These are phyloP conservation scores for Premnoplex brunnescens DNA, from an alignment of 2,797 vertebrate species.

Conservation along the genomic window DNA sequence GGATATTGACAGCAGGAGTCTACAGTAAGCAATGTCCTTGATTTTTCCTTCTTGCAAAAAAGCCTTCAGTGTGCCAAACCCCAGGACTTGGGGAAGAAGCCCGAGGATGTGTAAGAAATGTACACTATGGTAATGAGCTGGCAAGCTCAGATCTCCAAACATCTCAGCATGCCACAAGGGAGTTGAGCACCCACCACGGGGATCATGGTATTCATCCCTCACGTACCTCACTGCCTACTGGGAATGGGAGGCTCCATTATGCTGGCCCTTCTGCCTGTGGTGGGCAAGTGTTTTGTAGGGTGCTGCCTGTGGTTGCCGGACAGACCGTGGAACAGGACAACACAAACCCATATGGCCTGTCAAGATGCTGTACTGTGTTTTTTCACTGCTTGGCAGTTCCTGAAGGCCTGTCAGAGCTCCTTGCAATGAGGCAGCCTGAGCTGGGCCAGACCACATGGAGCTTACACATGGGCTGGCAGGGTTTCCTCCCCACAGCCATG, in stretches of 20 bases:
- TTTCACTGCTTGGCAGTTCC: background rate
- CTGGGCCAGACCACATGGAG: conserved; percentile 4
- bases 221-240: accelerated
- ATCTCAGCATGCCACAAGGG: accelerated
- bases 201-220: background rate
- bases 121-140: background rate
- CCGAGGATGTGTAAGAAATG: background rate
- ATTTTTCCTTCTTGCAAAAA: background rate
- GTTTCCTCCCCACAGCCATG: background rate
- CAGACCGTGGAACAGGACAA: background rate
- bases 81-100: background rate
- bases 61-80: background rate
- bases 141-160: background rate
- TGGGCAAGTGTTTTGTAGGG: background rate
- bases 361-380: background rate
- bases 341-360: background rate
- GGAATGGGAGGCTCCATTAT: background rate
- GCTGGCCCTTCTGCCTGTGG: background rate
- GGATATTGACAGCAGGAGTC: background rate
- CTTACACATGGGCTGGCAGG: conserved; percentile 27
- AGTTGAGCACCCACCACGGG: accelerated
- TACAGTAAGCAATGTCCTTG: background rate
- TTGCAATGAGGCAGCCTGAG: background rate
- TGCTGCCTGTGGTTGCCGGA: background rate
- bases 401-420: background rate